Conservation (phyloP, 1,140 invertebrate genomes). For the Dendrolimus punctatus region DNA sequence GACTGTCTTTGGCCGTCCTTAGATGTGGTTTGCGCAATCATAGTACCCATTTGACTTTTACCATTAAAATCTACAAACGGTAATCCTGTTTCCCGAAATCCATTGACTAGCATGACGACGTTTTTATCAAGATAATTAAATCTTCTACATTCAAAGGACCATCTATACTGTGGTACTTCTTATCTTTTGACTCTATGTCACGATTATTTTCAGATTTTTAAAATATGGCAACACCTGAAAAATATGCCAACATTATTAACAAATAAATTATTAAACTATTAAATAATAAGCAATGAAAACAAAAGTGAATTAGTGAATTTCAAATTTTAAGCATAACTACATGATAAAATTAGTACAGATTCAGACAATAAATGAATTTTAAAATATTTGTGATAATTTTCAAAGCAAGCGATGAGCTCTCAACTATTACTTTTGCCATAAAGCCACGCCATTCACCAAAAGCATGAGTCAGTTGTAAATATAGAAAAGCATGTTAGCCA, state of each 20-base stretch:
- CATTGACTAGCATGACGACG: slow-evolving; percentile 66
- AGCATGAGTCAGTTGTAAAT: no score
- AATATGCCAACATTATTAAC: background rate
- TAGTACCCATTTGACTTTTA: slow-evolving; percentile 71
- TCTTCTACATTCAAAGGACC: slow-evolving; percentile 73
- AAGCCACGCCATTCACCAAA: no score
- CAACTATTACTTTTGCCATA: no score
- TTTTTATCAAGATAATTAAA: slow-evolving; percentile 42
- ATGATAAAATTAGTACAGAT: no score
- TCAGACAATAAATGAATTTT: no score
- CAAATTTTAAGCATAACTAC: no score
- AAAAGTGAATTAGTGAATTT: no score
- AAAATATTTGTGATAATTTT: no score
- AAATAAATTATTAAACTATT: no score
- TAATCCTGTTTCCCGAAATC: slow-evolving; percentile 74
- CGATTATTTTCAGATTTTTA: slow-evolving; percentile 81
- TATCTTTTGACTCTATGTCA: slow-evolving; percentile 48
- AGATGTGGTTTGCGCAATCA: slow-evolving; percentile 73
- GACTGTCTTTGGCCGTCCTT: slow-evolving; percentile 77
- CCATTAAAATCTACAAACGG: slow-evolving; percentile 72
- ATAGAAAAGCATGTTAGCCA: no score
- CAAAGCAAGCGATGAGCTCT: no score
- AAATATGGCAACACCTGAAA: slow-evolving; percentile 81
- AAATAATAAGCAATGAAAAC: no score
- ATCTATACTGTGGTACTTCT: slow-evolving; percentile 67